phyloP scores from a whole-genome alignment of 2,888 invertebrate genomes.

The Drosophila lacicola region DNA sequence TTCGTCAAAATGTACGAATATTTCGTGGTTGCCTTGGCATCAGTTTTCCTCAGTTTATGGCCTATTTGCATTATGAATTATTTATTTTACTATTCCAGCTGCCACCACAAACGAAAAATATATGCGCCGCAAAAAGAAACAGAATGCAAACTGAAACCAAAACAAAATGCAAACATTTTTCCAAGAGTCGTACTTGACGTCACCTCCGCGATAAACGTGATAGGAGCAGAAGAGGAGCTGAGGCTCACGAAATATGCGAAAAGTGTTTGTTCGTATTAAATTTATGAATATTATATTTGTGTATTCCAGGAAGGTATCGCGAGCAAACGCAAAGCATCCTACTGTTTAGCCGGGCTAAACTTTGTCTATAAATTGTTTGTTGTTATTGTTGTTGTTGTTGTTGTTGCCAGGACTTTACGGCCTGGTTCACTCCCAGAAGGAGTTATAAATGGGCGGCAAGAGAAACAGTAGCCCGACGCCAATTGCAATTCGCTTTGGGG shows the following conservation, averaged over 20 bases:
- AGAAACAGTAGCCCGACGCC: constrained; percentile 37
- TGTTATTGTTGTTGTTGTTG: too few relatives aligned
- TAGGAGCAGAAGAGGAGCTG: constrained; percentile 38
- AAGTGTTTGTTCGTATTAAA: constrained; percentile 77
- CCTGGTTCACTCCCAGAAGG: constrained; percentile 23
- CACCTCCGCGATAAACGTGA: constrained; percentile 62
- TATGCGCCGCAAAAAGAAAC: constrained; percentile 20
- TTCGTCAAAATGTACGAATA: constrained; percentile 43
- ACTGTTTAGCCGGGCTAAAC: constrained; percentile 49
- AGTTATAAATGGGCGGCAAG: constrained; percentile 19
- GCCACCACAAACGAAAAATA: constrained; percentile 31
- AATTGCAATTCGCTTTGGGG: constrained; percentile 55
- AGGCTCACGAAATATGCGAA: constrained; percentile 68
- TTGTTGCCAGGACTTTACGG: constrained; percentile 46
- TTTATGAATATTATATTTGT: constrained; percentile 76
- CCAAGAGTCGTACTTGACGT: constrained; percentile 57
- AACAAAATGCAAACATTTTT: constrained; percentile 50
- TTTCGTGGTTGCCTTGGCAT: constrained; percentile 40
- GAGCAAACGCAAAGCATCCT: constrained; percentile 25
- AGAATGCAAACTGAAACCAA: constrained; percentile 34
- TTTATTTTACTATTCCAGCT: constrained; percentile 70
- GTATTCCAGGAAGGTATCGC: constrained; percentile 56
- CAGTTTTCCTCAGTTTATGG: constrained; percentile 55
- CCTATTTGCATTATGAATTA: constrained; percentile 80
- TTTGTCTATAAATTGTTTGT: constrained; percentile 69